Conservation (phyloP, 2,888 invertebrate genomes). For the Oxycera nigricornis region DNA sequence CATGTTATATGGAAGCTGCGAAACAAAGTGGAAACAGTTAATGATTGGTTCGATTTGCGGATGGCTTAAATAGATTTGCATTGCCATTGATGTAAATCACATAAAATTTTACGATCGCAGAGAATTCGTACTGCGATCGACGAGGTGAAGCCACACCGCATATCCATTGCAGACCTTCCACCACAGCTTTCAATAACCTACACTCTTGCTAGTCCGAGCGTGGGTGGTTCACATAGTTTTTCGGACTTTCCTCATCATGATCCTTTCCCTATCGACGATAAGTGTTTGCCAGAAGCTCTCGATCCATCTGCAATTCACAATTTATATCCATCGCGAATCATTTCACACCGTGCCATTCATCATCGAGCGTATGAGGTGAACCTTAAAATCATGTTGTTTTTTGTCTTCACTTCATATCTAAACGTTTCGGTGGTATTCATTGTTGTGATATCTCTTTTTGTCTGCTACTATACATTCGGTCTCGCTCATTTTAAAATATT, state of each 20-base stretch:
- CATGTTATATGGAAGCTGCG: not conserved
- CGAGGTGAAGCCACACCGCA: too few relatives aligned
- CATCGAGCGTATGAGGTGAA: constrained; percentile 20
- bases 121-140: too few relatives aligned
- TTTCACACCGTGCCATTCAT: constrained; percentile 18
- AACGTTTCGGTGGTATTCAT: not conserved
- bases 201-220: not conserved
- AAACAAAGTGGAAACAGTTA: not conserved
- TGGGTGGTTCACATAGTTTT: not conserved
- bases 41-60: too few relatives aligned
- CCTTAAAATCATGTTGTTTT: not conserved
- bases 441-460: not conserved
- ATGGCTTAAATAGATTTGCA: constrained; percentile 22
- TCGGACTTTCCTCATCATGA: not conserved
- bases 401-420: constrained; percentile 1
- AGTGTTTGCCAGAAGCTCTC: not conserved
- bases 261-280: not conserved
- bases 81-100: too few relatives aligned
- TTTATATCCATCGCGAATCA: not conserved
- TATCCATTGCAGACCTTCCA: too few relatives aligned
- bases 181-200: not conserved
- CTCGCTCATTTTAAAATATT: not conserved
- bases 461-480: not conserved
- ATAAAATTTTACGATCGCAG: too few relatives aligned
- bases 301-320: not conserved